Percentiles rank a stretch among this genome's conserved stretches.
These are phyloP conservation scores for Drosophila mauritiana DNA, from an alignment of 1,140 invertebrate genomes.

Conservation along the genomic window DNA sequence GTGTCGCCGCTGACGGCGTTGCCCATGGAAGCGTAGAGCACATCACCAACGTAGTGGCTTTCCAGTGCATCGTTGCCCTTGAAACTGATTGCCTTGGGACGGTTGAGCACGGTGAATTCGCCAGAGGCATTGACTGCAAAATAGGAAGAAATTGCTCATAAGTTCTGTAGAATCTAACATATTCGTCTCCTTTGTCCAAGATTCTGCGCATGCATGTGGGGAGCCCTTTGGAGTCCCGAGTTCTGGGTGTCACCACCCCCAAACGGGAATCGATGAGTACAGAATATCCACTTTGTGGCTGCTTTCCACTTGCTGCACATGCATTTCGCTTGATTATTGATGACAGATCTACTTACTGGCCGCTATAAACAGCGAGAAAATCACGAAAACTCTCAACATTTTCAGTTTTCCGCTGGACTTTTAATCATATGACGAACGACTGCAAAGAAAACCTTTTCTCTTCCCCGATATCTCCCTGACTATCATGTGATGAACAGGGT, in stretches of 20 bases:
- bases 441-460: conserved; percentile 66
- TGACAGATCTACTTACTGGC: conserved; percentile 75
- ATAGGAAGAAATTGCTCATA: conserved; percentile 47
- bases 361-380: conserved; percentile 76
- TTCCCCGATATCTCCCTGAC: conserved; percentile 45
- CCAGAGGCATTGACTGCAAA: conserved; percentile 87
- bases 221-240: conserved; percentile 8
- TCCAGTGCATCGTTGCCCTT: conserved; percentile 87
- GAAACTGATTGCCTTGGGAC: conserved; percentile 88
- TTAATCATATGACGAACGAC: conserved; percentile 84
- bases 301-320: neutral
- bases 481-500: conserved; percentile 71
- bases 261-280: conserved; percentile 8
- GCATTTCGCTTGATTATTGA: neutral
- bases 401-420: conserved; percentile 74
- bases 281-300: neutral
- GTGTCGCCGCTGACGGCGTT: conserved; percentile 87
- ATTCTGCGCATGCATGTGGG: conserved; percentile 62
- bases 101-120: conserved; percentile 88
- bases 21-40: conserved; percentile 89
- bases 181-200: conserved; percentile 1
- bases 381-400: conserved; percentile 74
- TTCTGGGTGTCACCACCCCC: conserved; percentile 23
- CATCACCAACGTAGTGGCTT: conserved; percentile 89
- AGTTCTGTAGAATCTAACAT: conserved; percentile 45